Conservation (phyloP, 2,113 vertebrate species). For the Parotia lawesii region DNA sequence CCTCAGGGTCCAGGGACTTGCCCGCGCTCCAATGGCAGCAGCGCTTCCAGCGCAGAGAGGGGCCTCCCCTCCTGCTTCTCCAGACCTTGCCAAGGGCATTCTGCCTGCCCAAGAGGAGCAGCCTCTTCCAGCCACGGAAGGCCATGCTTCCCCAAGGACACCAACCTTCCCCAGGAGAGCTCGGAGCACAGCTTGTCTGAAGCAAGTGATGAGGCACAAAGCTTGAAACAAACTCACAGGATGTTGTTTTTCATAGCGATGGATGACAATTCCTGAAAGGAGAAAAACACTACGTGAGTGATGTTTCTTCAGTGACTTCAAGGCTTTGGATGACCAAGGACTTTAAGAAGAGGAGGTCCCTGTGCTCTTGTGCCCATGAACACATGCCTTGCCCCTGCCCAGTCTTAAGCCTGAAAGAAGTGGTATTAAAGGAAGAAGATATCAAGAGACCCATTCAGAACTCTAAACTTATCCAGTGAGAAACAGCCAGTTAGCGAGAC, state of each 20-base stretch:
- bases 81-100: background rate
- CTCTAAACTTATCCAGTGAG: background rate
- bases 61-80: background rate
- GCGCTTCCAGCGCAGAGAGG: background rate
- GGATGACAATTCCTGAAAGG: slow-evolving; percentile 3
- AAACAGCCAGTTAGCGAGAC: background rate
- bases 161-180: background rate
- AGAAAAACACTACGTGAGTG: background rate
- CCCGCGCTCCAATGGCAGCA: background rate
- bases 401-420: background rate
- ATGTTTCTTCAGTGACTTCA: background rate
- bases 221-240: background rate
- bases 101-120: background rate
- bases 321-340: background rate
- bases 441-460: background rate
- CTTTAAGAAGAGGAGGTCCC: background rate
- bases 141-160: slow-evolving; percentile 3
- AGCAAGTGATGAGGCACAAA: background rate
- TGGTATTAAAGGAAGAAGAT: background rate
- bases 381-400: rapidly evolving
- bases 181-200: background rate
- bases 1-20: slow-evolving; percentile 16
- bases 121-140: background rate
- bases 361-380: background rate
- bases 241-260: background rate